These are phyloP conservation scores for Lophotriccus pileatus DNA, from an alignment of 2,797 vertebrate genomes.

Conservation along the genomic window DNA sequence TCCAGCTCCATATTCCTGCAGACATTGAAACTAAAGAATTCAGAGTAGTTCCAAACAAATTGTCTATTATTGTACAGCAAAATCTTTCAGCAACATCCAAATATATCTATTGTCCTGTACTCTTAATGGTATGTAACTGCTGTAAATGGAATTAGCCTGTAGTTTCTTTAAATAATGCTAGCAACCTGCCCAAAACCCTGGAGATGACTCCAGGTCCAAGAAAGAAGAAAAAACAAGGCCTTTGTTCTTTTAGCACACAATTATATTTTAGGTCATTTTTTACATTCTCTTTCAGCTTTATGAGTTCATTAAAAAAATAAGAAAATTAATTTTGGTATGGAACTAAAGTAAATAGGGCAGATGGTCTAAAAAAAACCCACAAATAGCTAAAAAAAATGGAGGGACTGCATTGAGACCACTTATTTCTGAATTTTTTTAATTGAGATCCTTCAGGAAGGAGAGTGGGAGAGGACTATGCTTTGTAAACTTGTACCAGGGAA, in stretches of 20 bases:
- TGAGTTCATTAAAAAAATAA: neutral
- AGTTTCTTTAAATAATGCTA: neutral
- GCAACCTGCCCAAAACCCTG: neutral
- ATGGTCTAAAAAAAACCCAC: neutral
- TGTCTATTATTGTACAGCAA: neutral
- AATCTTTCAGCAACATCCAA: neutral
- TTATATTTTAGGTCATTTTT: neutral
- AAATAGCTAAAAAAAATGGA: neutral
- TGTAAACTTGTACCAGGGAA: neutral
- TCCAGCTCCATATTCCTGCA: neutral
- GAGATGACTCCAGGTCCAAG: neutral
- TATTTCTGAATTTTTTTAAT: neutral
- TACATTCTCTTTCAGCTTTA: neutral
- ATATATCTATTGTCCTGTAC: neutral
- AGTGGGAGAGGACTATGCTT: fast-evolving
- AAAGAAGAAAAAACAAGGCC: neutral
- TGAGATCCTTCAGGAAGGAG: neutral
- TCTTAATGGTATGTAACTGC: neutral
- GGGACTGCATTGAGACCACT: neutral
- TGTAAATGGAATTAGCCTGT: neutral
- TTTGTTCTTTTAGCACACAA: neutral
- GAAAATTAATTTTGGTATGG: neutral
- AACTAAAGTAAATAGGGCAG: neutral
- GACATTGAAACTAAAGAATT: neutral
- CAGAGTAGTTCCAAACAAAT: neutral